Evolutionary conservation across 2,113 vertebrate species (phyloP).

Genomic region (Salvelinus fontinalis): DNA sequence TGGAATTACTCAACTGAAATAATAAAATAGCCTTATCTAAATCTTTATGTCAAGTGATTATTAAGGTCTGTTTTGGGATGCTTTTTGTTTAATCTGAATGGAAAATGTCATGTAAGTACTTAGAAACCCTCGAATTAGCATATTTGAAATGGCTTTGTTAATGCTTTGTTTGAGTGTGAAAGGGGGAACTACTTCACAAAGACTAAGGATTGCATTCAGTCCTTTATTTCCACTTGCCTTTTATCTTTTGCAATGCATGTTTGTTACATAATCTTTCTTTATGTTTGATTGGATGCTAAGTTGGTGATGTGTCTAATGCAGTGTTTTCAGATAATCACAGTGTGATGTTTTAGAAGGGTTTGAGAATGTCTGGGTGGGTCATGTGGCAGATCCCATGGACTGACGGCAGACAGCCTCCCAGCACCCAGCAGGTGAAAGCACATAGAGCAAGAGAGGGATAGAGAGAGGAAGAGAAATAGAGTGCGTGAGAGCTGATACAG

Average conservation of each 20-base stretch:
- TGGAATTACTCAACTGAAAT: slow-evolving; percentile 18
- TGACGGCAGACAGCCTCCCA: slow-evolving; percentile 23
- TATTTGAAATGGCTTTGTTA: not conserved
- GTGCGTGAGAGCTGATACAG: slow-evolving; percentile 54
- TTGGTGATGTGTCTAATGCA: too few relatives aligned
- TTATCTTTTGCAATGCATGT: not conserved
- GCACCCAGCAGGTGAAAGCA: slow-evolving; percentile 44
- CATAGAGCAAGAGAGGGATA: slow-evolving; percentile 7
- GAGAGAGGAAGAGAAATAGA: slow-evolving; percentile 36
- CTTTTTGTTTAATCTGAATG: not conserved
- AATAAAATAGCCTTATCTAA: not conserved
- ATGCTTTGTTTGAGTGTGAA: not conserved
- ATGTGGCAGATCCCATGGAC: slow-evolving; percentile 33
- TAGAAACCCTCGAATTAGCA: not conserved
- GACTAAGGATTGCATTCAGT: not conserved
- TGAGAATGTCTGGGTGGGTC: slow-evolving; percentile 18
- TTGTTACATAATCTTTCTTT: not conserved
- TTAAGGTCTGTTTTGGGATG: not conserved
- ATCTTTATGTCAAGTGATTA: not conserved
- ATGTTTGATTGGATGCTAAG: not conserved
- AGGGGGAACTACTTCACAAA: not conserved
- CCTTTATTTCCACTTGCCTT: not conserved
- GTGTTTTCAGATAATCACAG: not conserved
- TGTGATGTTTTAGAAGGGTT: not conserved
- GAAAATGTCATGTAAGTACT: not conserved